phyloP scores from a whole-genome alignment of 2,113 vertebrate species.

The Cnemophilus loriae region DNA sequence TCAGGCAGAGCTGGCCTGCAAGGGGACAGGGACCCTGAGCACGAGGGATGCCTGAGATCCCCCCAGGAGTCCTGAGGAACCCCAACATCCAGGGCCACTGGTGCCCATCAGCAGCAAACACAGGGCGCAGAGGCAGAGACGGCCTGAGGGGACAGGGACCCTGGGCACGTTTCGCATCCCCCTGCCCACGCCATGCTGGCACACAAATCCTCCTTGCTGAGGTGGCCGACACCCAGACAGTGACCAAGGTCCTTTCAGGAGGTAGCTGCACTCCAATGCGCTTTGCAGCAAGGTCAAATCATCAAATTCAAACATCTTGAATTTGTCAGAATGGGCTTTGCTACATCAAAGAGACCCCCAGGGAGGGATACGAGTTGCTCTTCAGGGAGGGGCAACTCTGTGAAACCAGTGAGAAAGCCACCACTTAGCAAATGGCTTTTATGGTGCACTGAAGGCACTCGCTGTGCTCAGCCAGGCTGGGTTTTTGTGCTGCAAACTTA shows the following conservation, averaged over 20 bases:
- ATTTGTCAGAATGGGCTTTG: background rate
- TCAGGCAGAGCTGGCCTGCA: background rate
- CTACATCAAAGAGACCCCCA: background rate
- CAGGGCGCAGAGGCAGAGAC: background rate
- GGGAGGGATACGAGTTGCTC: background rate
- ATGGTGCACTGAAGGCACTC: accelerated
- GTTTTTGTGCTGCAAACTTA: background rate
- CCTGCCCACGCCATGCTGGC: background rate
- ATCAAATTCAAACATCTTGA: background rate
- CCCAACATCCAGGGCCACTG: background rate
- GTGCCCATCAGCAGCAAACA: background rate
- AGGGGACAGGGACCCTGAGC: background rate
- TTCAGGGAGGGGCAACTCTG: background rate
- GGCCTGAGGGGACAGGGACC: background rate
- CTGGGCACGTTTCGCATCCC: background rate
- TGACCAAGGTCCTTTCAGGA: background rate
- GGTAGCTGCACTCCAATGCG: background rate
- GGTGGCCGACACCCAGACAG: background rate
- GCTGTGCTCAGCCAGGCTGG: background rate
- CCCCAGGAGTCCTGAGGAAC: background rate
- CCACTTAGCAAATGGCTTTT: background rate
- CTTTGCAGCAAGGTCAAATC: background rate
- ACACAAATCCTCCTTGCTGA: background rate
- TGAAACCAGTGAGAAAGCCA: background rate
- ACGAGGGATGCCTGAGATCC: background rate